Base-by-base conservation (phyloP, 2,888 invertebrate genomes). In the Ceriagrion tenellum region DNA sequence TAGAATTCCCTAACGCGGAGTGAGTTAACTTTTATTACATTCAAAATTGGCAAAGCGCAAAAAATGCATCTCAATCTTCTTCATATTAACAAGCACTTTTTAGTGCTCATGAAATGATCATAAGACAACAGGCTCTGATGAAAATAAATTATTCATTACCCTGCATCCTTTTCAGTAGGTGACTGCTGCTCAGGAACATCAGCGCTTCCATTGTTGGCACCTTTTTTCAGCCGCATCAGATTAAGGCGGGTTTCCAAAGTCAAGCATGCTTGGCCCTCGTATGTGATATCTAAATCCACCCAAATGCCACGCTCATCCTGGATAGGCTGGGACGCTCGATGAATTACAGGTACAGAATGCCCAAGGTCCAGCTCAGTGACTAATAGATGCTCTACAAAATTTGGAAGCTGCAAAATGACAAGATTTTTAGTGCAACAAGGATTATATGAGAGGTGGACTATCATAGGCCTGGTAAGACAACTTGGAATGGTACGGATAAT, bases 201-300 rank as follows among this genome's bases (percentile, higher is more conserved):
- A 26, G 95, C 95, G 40, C 95, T 95, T 47, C 95, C 95, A 30
- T 95, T 74, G n/a, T 95, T 96, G 55, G 95, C 95, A 96, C 96
- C 96, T 96, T 97, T 96, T 95, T 97, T 97, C 95, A 98, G 96
- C 96, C 98, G 98, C 97, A 98, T 98, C 90, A 98, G 97, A 97
- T 99, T 99, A 96, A 99, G 97, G 97, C 99, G 99, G 2, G 99
- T 99, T 96, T 98, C 98, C 69, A 99, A 97, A 2, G 98, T 98
- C 97, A 99, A 98, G 96, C 98, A 98, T 88, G 98, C 98, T 96
- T 98, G 97, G 95, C 99, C 99, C 96, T 98, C 98, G 97, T 99
- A 99, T 6, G 98, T 97, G 95, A 99, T 97, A 96, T 99, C 98
- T 26, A 99, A 97, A 97, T 99, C 99, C 0, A 99, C 97, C 99